phyloP scores from a whole-genome alignment of 2,888 invertebrate species.

The Drosophila longiperda region DNA sequence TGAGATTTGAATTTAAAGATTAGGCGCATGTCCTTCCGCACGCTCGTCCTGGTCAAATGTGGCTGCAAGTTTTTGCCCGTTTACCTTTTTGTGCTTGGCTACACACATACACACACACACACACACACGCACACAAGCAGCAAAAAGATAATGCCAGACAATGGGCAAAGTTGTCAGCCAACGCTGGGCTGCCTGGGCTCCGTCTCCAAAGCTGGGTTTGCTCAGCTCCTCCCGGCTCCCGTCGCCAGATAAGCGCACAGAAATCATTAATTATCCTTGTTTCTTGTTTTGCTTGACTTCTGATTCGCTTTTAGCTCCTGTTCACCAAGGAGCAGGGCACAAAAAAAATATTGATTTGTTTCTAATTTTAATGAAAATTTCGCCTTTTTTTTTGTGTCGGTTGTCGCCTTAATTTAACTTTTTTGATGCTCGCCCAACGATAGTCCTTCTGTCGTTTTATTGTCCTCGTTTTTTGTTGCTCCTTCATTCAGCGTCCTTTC shows the following conservation, averaged over 20 bases:
- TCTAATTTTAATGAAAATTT: constrained; percentile 79
- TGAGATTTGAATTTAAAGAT: constrained; percentile 83
- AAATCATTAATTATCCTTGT: constrained; percentile 85
- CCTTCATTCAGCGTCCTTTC: constrained; percentile 60
- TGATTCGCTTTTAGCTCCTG: constrained; percentile 60
- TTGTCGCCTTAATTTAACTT: constrained; percentile 74
- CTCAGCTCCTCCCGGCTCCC: constrained; percentile 25
- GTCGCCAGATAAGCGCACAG: constrained; percentile 80
- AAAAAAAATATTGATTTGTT: constrained; percentile 79
- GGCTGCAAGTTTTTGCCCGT: constrained; percentile 68
- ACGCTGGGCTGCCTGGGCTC: constrained; percentile 18
- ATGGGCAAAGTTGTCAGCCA: constrained; percentile 76
- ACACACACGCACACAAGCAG: constrained; percentile 41
- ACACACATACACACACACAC: no score
- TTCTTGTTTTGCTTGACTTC: constrained; percentile 81
- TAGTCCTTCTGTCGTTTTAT: constrained; percentile 55
- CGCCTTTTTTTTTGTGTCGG: constrained; percentile 46
- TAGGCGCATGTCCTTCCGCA: constrained; percentile 71
- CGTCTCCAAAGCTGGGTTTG: constrained; percentile 2
- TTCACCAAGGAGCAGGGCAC: background rate
- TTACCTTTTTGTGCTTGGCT: constrained; percentile 74
- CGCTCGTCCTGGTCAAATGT: constrained; percentile 72
- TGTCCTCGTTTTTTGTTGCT: constrained; percentile 17
- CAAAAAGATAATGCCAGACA: constrained; percentile 82
- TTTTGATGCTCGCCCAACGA: constrained; percentile 72